Evolutionary conservation across 2,113 vertebrate genomes (phyloP).

Genomic region (Solea senegalensis): DNA sequence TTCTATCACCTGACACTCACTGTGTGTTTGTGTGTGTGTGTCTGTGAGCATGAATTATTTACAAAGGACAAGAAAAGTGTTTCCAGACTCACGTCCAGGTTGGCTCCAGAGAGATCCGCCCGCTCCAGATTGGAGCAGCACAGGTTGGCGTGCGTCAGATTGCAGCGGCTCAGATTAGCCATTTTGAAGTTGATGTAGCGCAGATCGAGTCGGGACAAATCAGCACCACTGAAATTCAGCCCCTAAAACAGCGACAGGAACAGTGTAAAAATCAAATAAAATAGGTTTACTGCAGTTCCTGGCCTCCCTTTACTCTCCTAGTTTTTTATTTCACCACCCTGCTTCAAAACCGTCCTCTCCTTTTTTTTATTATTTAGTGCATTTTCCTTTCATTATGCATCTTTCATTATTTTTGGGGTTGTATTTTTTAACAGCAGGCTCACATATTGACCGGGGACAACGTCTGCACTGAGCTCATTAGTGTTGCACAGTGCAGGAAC

Average conservation of each 20-base stretch:
- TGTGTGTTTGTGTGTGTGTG: not conserved
- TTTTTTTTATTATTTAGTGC: no score
- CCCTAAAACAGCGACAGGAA: slow-evolving; percentile 79
- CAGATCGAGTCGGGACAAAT: slow-evolving; percentile 94
- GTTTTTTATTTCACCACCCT: no score
- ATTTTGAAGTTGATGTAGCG: slow-evolving; percentile 99
- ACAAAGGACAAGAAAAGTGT: not conserved
- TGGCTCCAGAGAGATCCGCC: slow-evolving; percentile 95
- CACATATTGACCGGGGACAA: no score
- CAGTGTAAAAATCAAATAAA: not conserved
- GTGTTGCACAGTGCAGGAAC: no score
- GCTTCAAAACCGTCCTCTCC: no score
- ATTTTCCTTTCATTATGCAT: not conserved
- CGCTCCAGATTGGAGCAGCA: slow-evolving; percentile 96
- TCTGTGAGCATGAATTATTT: slow-evolving; percentile 20
- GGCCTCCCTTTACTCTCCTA: no score
- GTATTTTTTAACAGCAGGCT: no score
- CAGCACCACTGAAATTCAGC: slow-evolving; percentile 96
- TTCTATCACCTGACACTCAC: not conserved
- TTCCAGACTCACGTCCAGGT: slow-evolving; percentile 87
- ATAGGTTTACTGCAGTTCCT: no score
- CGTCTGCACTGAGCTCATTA: no score
- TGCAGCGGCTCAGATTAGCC: slow-evolving; percentile 96
- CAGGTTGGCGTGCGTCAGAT: slow-evolving; percentile 92
- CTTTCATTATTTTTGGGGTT: no score